Evolutionary conservation across 1,140 invertebrate species (phyloP).

Genomic region (Matsumurasca onukii): DNA sequence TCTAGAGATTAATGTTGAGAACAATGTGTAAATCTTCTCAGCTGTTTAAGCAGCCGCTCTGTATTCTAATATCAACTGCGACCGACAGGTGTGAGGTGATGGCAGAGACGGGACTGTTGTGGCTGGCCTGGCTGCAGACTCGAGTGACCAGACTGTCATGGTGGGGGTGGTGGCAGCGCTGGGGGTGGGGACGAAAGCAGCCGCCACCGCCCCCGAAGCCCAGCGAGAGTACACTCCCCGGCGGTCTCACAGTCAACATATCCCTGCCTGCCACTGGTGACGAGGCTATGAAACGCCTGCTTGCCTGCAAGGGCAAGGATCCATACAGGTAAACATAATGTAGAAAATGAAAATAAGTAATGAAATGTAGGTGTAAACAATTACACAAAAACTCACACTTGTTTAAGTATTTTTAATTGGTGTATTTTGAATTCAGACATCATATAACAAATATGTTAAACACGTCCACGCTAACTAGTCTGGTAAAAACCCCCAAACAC

Average conservation of each 20-base stretch:
- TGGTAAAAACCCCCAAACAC: too few relatives aligned
- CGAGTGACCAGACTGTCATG: neutral
- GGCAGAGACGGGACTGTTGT: conserved; percentile 12
- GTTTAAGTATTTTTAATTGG: too few relatives aligned
- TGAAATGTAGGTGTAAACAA: too few relatives aligned
- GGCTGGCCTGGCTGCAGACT: conserved; percentile 7
- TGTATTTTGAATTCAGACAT: too few relatives aligned
- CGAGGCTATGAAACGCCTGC: conserved; percentile 89
- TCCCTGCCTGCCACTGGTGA: conserved; percentile 85
- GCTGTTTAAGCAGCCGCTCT: too few relatives aligned
- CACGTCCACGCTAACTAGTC: too few relatives aligned
- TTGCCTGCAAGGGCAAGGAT: conserved; percentile 93
- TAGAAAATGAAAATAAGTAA: too few relatives aligned
- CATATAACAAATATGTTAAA: too few relatives aligned
- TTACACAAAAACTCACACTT: too few relatives aligned
- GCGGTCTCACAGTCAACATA: conserved; percentile 75
- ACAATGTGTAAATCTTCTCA: too few relatives aligned
- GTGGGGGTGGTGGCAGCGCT: conserved; percentile 8
- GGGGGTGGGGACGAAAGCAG: conserved; percentile 17
- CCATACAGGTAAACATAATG: conserved; percentile 70
- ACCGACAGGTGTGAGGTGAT: conserved; percentile 15
- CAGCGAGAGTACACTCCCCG: conserved; percentile 42
- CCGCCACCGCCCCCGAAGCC: conserved; percentile 18
- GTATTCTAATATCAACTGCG: too few relatives aligned
- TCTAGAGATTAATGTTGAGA: too few relatives aligned